Evolutionary conservation across 2,797 vertebrate species (phyloP), one percentile per base, ranked within the genome.

Genomic region (Pachyuromys duprasi): DNA sequence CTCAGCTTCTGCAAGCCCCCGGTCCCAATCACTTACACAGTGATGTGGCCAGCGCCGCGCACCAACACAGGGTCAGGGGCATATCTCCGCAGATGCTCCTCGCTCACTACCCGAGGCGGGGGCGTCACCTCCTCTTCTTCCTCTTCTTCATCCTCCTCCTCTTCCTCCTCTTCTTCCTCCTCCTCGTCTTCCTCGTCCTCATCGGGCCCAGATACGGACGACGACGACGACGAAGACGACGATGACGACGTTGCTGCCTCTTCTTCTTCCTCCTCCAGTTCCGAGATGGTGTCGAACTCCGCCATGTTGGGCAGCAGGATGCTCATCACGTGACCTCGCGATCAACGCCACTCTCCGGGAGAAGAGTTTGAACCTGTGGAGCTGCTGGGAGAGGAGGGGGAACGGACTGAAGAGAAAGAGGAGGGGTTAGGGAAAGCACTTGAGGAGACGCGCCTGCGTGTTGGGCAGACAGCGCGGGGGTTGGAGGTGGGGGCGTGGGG

Each of bases 201-300:
- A 98, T 99, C 99, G 98, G 99, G 99, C 98, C 99, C 99, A 98
- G 99, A 99, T 99, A 99, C 94, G 0, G 96, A 96, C 86, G 97
- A 97, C 70, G 95, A 95, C 76, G 97, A 89, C 65, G 95, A n/a
- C 82, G 97, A 91, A 69, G 97, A 93, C 82, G 97, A 74, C 62
- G 96, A 88, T 36, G 86, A 74, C 26, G 86, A 60, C 17, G 86
- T 70, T 24, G 42, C 94, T 39, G 53, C 97, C 93, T 97, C 97
- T 91, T 98, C 97, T 96, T 99, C 99, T 79, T 99, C 99, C 97
- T 99, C 99, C 98, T 99, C 99, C 98, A 99, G 98, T 98, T 99
- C 99, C 97, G 99, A 99, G 99, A 99, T 99, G 97, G 99, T 99
- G 99, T 99, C 99, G 98, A 99, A 99, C 98, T 99, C 99, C 99